Base-by-base conservation (phyloP, 2,113 vertebrate species). In the Poecile atricapillus region DNA sequence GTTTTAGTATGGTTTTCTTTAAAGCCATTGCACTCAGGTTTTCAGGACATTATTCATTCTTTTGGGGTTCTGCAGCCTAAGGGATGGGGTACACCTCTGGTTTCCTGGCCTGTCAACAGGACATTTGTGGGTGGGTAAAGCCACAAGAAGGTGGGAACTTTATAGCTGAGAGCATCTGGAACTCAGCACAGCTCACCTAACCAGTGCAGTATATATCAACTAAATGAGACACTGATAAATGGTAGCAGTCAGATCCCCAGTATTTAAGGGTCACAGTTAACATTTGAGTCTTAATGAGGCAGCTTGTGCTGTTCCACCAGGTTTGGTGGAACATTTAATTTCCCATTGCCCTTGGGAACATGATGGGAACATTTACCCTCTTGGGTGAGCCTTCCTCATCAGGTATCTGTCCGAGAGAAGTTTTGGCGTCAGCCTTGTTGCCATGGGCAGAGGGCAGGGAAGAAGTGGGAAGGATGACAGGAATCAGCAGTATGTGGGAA, bases 321-420 rank as follows among this genome's bases (percentile, higher is more conserved):
- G 9, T 88, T 44, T 84, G 44, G 47, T 65, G 33, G 31, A 65
- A 58, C 25, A 16, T 60, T 71, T 47, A 35, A 78, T 20, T 67
- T 75, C 15, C 22, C 2, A 0, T 9, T 55, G 63, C 23, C 81
- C 47, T 55, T 41, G 35, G 59, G 18, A 87, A 22, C 4, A 2
- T 31, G 20, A 33, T 3, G 7, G 27, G 49, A 79, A 52, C 20
- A 28, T 27, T 55, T 11, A 44, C 7, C 10, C 2, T 2, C 30
- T 43, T 0, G 1, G 30, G 31, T 49, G 43, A 83, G 4, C 21
- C 20, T 16, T 22, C 4, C 1, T 2, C 4, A 20, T 10, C 25
- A 1, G 0, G 17, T 35, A 7, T 18, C 39, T 46, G 31, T 41
- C 49, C 70, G 59, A 74, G 21, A 71, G 16, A 41, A 55, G 59